Conservation (phyloP, 2,888 invertebrate species). For the Euproctis similis region DNA sequence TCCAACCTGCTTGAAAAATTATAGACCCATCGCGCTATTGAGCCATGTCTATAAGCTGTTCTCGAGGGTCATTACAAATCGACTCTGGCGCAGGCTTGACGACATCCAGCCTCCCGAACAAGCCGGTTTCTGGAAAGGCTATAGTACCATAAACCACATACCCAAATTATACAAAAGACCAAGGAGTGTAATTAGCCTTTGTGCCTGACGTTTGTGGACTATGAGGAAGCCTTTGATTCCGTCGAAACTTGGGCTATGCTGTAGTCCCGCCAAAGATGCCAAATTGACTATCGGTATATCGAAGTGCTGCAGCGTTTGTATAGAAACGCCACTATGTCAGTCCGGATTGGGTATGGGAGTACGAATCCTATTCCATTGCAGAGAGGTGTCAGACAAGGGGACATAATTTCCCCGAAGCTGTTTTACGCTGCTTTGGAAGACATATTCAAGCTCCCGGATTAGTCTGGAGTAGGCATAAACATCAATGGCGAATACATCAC, state of each 20-base stretch:
- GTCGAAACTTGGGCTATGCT: slow-evolving; percentile 1
- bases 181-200: background rate
- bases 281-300: background rate
- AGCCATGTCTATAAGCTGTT: background rate
- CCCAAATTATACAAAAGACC: background rate
- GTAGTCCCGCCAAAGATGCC: background rate
- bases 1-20: background rate
- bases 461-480: slow-evolving; percentile 1
- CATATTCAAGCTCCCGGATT: background rate
- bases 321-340: background rate
- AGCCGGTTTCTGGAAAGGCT: background rate
- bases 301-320: background rate
- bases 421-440: background rate
- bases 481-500: background rate
- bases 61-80: background rate
- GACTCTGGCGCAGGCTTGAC: slow-evolving; percentile 5
- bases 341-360: background rate
- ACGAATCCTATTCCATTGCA: background rate
- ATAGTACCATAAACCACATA: background rate
- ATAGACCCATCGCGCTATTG: background rate
- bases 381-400: background rate
- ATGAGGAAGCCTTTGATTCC: background rate
- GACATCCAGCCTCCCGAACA: background rate
- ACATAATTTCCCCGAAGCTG: background rate
- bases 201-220: background rate